These are phyloP conservation scores for Pogona vitticeps DNA, from an alignment of 2,113 vertebrate genomes.

Conservation along the genomic window DNA sequence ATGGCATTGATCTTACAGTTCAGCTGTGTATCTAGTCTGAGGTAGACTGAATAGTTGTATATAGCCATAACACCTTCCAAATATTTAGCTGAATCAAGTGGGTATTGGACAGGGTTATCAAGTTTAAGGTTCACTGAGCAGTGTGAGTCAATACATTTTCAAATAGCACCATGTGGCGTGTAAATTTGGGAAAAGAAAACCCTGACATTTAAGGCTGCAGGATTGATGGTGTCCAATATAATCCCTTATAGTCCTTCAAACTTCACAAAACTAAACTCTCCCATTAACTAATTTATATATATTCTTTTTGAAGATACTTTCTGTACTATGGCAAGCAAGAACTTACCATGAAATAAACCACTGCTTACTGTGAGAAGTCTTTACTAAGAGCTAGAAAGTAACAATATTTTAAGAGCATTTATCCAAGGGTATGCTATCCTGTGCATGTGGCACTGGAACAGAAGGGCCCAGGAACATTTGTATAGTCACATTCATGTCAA, in stretches of 20 bases:
- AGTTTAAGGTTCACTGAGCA: constrained; percentile 34
- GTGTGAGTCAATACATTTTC: constrained; percentile 6
- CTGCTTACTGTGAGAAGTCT: neutral
- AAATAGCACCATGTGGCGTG: constrained; percentile 19
- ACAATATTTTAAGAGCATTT: constrained; percentile 10
- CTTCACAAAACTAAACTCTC: neutral
- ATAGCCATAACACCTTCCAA: constrained; percentile 48
- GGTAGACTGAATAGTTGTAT: constrained; percentile 73
- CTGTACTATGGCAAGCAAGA: neutral
- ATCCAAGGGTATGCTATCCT: neutral
- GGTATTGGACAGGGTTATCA: constrained; percentile 36
- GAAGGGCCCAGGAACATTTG: neutral
- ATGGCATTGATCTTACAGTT: constrained; percentile 35
- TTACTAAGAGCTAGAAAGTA: neutral
- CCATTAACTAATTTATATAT: neutral
- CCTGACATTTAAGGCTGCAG: neutral
- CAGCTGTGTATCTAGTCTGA: constrained; percentile 66
- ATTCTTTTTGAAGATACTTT: neutral
- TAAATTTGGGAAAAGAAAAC: neutral
- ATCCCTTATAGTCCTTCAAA: neutral
- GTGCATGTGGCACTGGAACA: neutral
- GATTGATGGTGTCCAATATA: neutral
- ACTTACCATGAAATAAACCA: neutral
- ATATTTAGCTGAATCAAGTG: constrained; percentile 31
- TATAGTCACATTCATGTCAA: neutral